Conservation (phyloP, 2,797 vertebrate genomes). For the Manis crassicaudata region DNA sequence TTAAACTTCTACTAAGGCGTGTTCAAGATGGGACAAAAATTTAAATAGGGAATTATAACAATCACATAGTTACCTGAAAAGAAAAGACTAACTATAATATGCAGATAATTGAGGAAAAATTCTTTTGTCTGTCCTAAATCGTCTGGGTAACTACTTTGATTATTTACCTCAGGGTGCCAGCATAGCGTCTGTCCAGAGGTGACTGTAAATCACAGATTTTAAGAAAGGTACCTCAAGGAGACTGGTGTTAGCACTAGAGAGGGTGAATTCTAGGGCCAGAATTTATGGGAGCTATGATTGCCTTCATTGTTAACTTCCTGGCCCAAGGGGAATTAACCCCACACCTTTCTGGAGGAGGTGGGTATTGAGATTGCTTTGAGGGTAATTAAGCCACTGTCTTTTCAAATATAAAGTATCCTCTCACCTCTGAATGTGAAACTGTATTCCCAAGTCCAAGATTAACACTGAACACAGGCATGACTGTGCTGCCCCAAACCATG, state of each 20-base stretch:
- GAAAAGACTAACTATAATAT: neutral
- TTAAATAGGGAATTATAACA: conserved; percentile 15
- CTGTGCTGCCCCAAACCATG: neutral
- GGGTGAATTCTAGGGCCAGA: neutral
- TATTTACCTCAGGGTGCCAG: neutral
- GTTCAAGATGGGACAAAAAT: neutral
- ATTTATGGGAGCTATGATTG: neutral
- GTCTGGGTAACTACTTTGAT: conserved; percentile 43
- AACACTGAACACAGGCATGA: neutral
- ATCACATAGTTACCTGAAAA: neutral
- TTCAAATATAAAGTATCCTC: neutral
- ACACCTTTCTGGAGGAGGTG: neutral
- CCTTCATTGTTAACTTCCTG: conserved; percentile 27
- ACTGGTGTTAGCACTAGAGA: neutral
- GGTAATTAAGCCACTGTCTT: neutral
- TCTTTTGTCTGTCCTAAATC: conserved; percentile 47
- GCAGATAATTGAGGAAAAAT: conserved; percentile 52
- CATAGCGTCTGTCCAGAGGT: neutral
- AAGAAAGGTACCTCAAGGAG: neutral
- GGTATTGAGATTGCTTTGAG: neutral
- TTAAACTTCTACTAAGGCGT: neutral
- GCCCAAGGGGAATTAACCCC: neutral
- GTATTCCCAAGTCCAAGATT: neutral
- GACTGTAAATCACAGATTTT: conserved; percentile 31
- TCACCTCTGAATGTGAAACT: neutral